Percentiles rank a stretch among this genome's conserved stretches.
Conservation (phyloP, 1,140 invertebrate species). For the Drosophila ohnishii region DNA sequence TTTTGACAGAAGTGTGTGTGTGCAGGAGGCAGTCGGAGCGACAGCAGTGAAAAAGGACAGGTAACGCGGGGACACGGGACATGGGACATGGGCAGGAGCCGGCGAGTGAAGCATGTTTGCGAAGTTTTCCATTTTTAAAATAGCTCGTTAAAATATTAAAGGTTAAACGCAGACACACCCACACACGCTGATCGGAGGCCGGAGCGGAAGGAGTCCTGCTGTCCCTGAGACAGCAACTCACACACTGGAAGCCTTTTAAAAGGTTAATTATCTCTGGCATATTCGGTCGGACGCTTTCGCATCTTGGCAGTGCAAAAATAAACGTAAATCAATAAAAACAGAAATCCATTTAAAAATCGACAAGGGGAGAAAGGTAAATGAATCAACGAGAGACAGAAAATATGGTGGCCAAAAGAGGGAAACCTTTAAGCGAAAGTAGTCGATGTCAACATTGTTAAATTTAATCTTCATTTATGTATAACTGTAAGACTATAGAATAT, state of each 20-base stretch:
- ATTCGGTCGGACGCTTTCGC: constrained; percentile 65
- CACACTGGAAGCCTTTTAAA: constrained; percentile 55
- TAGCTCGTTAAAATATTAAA: constrained; percentile 80
- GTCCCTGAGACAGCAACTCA: constrained; percentile 14
- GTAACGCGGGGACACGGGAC: neutral
- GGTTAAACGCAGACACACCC: constrained; percentile 55
- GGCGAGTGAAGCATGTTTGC: constrained; percentile 66
- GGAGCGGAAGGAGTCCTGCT: neutral
- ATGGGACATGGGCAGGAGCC: neutral
- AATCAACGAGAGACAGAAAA: constrained; percentile 39
- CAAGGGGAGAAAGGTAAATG: constrained; percentile 9
- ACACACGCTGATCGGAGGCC: constrained; percentile 8
- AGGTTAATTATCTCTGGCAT: constrained; percentile 79
- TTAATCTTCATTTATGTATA: no score
- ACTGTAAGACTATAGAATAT: no score
- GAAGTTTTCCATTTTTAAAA: constrained; percentile 80
- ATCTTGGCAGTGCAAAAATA: constrained; percentile 50
- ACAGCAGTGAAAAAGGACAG: constrained; percentile 25
- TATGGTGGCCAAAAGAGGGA: neutral
- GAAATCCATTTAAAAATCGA: constrained; percentile 33
- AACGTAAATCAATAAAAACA: constrained; percentile 60
- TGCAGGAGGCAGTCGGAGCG: constrained; percentile 43
- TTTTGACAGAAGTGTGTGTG: constrained; percentile 68
- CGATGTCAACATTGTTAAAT: constrained; percentile 13
- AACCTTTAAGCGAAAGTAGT: neutral